Percentiles rank a stretch among this genome's conserved stretches.
phyloP scores from a whole-genome alignment of 2,797 vertebrate genomes.

The Peromyscus eremicus region DNA sequence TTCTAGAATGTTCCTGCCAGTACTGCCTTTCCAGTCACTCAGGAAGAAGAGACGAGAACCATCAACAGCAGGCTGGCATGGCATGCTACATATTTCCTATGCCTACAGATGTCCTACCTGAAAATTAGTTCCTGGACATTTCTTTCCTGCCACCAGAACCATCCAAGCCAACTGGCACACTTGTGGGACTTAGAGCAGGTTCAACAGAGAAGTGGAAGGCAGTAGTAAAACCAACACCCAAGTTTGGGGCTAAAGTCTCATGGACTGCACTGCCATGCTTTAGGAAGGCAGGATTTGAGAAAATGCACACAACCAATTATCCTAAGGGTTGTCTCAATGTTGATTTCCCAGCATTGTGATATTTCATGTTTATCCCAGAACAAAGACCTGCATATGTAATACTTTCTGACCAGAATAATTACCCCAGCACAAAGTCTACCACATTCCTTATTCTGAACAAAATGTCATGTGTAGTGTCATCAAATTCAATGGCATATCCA shows the following conservation, averaged over 20 bases:
- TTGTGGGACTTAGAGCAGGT: slow-evolving; percentile 50
- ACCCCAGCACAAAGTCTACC: slow-evolving; percentile 11
- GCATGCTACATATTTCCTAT: slow-evolving; percentile 11
- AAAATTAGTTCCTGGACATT: slow-evolving; percentile 88
- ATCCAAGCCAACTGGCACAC: slow-evolving; percentile 73
- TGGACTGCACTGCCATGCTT: background rate
- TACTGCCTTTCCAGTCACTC: background rate
- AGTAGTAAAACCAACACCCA: slow-evolving; percentile 69
- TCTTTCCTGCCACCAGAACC: slow-evolving; percentile 81
- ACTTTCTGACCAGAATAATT: slow-evolving; percentile 22
- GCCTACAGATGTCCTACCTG: slow-evolving; percentile 76
- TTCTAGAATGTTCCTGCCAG: background rate
- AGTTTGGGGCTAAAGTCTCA: slow-evolving; percentile 59
- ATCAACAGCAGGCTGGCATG: background rate
- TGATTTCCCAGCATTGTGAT: background rate
- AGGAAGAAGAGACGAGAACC: slow-evolving; percentile 27
- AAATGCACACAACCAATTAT: background rate
- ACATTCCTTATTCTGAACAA: slow-evolving; percentile 21
- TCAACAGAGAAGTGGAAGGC: slow-evolving; percentile 69
- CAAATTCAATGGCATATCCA: slow-evolving; percentile 26
- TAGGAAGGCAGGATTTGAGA: background rate
- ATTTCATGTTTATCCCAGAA: background rate
- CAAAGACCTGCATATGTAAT: background rate
- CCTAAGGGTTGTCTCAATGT: background rate
- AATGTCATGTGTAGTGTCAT: slow-evolving; percentile 1